These are phyloP conservation scores for Microctenopoma lineatum DNA, from an alignment of 2,797 vertebrate genomes.

Conservation along the genomic window DNA sequence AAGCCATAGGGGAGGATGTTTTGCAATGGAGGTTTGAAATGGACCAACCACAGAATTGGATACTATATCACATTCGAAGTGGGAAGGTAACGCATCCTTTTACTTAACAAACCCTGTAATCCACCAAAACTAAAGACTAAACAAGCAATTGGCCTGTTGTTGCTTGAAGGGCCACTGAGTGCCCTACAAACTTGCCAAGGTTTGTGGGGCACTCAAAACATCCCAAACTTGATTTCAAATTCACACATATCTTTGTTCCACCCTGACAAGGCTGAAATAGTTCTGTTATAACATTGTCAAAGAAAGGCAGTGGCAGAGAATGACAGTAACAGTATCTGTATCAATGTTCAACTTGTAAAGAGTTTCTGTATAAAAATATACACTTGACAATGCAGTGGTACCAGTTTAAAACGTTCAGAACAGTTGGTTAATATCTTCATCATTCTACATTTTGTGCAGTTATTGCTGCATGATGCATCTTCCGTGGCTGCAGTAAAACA, in stretches of 20 bases:
- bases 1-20: background rate
- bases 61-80: background rate
- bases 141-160: background rate
- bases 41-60: conserved; percentile 21
- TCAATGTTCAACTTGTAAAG: background rate
- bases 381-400: background rate
- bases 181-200: too few relatives aligned
- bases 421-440: background rate
- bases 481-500: conserved; percentile 25
- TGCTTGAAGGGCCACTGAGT: background rate
- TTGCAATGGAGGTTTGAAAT: background rate
- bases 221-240: too few relatives aligned
- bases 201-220: background rate
- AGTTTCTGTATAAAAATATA: background rate
- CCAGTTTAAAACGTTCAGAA: background rate
- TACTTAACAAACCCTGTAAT: background rate
- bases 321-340: background rate
- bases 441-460: background rate
- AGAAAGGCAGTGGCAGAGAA: background rate
- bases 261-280: background rate
- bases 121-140: background rate
- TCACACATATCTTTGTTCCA: background rate
- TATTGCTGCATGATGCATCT: conserved; percentile 2
- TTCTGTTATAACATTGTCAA: background rate
- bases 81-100: background rate